Base-by-base conservation (phyloP, 2,797 vertebrate genomes). In the Phylloscopus collybita region DNA sequence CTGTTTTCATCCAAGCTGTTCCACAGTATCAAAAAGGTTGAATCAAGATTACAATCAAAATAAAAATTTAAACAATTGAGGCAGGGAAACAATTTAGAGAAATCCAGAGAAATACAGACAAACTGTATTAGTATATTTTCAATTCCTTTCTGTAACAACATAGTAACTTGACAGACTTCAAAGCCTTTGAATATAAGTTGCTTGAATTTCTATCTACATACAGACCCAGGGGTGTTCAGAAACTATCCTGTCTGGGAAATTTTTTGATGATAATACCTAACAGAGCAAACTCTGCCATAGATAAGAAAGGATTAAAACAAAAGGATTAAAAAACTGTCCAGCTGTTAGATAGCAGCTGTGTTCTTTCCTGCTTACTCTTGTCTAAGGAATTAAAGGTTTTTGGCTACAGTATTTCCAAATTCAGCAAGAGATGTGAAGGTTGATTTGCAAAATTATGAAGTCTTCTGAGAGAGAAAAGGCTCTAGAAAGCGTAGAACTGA, bases 241-340 rank as follows among this genome's bases (percentile, higher is more conserved):
- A 79, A 53, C 50, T 45, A 42, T 8, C 6, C 10, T 2, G 2
- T 18, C 47, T 69, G 53, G 32, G 9, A 80, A 69, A 30, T 22
- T 74, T 25, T 89, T 36, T 60, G 10, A 82, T 0, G 0, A 60
- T 3, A 42, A 11, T 32, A 54, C 6, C 32, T 32, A 65, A 45
- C 23, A 60, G 8, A 30, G 29, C 7, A 53, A 75, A 69, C 50
- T 65, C 45, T 50, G 47, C 3, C 25, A 34, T 10, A 78, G 19
- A 10, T 61, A 32, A 56, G 36, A 56, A 90, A 88, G 16, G 7
- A 62, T 23, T 49, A n/a, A 73, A 90, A 23, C 29, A 61, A 25
- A 59, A 44, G 15, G 11, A n/a, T 44, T 34, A 34, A 9, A 74
- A 78, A 47, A 64, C 13, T 21, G 40, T 7, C 17, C 18, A 92